These are phyloP conservation scores for Scaeva pyrastri DNA, from an alignment of 2,888 invertebrate species.

Conservation along the genomic window DNA sequence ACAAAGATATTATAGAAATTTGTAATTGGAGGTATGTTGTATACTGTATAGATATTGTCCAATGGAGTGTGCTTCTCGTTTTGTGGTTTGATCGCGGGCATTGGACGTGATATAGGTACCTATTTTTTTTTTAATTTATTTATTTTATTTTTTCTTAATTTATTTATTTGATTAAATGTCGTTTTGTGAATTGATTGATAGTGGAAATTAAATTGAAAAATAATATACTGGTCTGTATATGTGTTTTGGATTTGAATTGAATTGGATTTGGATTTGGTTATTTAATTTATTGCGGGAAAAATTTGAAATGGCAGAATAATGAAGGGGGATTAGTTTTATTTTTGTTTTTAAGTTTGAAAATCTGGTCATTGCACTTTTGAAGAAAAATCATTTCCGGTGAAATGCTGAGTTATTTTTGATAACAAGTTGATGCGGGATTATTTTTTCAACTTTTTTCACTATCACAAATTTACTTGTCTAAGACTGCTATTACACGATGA, in stretches of 20 bases:
- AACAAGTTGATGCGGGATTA: too few species aligned
- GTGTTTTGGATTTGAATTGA: not conserved
- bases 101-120: constrained; percentile 51
- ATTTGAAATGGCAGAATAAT: not conserved
- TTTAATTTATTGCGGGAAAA: not conserved
- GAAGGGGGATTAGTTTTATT: not conserved
- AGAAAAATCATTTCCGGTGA: not conserved
- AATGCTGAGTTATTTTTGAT: not conserved
- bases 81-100: constrained; percentile 31
- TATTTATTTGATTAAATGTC: constrained; percentile 52
- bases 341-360: not conserved
- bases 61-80: constrained; percentile 35
- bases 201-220: constrained; percentile 55
- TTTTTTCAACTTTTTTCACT: too few species aligned
- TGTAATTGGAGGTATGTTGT: constrained; percentile 9
- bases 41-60: not conserved
- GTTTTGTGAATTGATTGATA: constrained; percentile 39
- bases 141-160: constrained; percentile 10
- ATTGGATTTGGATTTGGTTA: not conserved
- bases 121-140: constrained; percentile 21
- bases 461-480: too few species aligned
- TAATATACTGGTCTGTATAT: not conserved
- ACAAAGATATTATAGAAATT: not conserved
- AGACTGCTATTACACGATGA: too few species aligned
- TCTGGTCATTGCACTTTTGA: not conserved